These are phyloP conservation scores for Neodiprion fabricii DNA, from an alignment of 1,140 invertebrate genomes.

Conservation along the genomic window DNA sequence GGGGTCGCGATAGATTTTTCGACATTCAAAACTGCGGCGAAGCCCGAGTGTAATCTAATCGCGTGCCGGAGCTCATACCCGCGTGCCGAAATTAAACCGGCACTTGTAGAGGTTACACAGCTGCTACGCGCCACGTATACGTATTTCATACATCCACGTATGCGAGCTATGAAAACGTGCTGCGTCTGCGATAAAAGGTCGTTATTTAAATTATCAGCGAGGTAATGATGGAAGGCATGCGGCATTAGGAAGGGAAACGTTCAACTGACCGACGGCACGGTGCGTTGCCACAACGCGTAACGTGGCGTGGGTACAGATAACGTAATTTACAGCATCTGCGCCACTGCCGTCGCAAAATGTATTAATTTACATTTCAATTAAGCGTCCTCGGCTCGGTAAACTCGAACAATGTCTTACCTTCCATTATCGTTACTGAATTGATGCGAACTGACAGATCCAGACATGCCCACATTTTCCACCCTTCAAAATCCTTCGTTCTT, in stretches of 20 bases:
- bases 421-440: slow-evolving; percentile 7
- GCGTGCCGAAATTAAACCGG: not conserved
- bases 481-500: slow-evolving; percentile 8
- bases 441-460: slow-evolving; percentile 12
- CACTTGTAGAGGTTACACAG: no score
- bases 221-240: not conserved
- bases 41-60: not conserved
- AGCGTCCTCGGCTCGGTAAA: not conserved
- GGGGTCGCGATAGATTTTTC: not conserved
- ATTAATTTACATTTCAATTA: slow-evolving; percentile 13
- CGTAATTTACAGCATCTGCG: not conserved
- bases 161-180: not conserved
- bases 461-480: slow-evolving; percentile 8
- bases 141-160: not conserved
- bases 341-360: not conserved
- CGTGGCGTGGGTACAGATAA: not conserved
- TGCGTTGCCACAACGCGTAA: not conserved
- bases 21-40: not conserved
- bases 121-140: not conserved
- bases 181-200: not conserved
- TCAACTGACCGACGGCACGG: not conserved
- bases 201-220: slow-evolving; percentile 2
- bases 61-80: not conserved
- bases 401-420: slow-evolving; percentile 12
- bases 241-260: not conserved